Conservation (phyloP, 2,113 vertebrate species). For the Grammomys surdaster region DNA sequence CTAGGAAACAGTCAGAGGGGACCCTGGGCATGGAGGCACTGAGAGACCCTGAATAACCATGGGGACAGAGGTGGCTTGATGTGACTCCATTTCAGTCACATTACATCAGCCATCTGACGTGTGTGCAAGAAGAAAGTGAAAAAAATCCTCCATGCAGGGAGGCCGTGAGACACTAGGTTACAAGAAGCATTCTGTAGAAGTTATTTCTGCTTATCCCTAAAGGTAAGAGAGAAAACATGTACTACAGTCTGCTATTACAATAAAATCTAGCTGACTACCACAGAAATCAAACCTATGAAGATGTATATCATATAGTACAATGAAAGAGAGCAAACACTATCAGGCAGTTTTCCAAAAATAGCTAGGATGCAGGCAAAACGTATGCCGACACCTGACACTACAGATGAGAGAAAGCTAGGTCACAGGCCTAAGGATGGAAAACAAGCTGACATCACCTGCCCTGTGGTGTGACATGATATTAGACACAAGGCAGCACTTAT, state of each 20-base stretch:
- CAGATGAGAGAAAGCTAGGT: background rate
- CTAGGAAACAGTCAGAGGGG: background rate
- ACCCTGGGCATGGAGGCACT: background rate
- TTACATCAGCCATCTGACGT: background rate
- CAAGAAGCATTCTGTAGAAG: background rate
- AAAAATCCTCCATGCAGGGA: background rate
- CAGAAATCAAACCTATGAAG: background rate
- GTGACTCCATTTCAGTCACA: background rate
- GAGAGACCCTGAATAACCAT: background rate
- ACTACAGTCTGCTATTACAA: background rate
- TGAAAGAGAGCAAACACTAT: background rate
- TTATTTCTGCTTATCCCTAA: background rate
- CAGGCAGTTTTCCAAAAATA: background rate
- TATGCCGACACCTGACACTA: background rate
- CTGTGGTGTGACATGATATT: background rate
- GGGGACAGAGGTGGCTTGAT: background rate
- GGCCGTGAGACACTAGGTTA: background rate
- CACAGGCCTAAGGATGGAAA: background rate
- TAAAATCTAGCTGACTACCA: background rate
- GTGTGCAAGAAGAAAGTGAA: background rate
- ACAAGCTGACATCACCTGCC: background rate
- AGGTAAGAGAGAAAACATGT: conserved; percentile 30
- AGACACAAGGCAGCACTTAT: background rate
- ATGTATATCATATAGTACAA: background rate
- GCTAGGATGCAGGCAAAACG: background rate